Evolutionary conservation across 2,797 vertebrate genomes (phyloP).

Genomic region (Myotis daubentonii): DNA sequence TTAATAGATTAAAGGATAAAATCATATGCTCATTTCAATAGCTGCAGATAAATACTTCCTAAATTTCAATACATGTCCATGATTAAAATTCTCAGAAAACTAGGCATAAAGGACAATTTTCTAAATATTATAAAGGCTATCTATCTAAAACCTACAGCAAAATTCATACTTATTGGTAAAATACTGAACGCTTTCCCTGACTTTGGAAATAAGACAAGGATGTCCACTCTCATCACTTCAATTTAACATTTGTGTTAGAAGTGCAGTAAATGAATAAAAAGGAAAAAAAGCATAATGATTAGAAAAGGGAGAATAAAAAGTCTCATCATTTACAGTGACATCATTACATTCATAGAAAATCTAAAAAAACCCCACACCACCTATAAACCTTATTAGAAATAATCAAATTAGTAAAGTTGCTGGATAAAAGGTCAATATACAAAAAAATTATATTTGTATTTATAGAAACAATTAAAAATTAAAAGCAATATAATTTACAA

Average conservation of each 20-base stretch:
- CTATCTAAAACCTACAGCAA: not conserved
- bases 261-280: not conserved
- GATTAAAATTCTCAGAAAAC: slow-evolving; percentile 18
- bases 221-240: not conserved
- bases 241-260: not conserved
- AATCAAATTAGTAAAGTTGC: not conserved
- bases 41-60: not conserved
- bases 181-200: not conserved
- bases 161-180: not conserved
- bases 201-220: not conserved
- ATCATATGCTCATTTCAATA: not conserved
- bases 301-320: slow-evolving; percentile 31
- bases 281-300: not conserved
- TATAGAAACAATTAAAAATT: not conserved
- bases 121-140: not conserved
- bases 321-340: not conserved
- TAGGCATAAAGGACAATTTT: not conserved
- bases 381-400: not conserved
- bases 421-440: not conserved
- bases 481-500: not conserved
- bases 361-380: not conserved
- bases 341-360: slow-evolving; percentile 4
- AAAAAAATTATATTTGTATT: not conserved
- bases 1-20: slow-evolving; percentile 19
- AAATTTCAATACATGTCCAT: not conserved